Evolutionary conservation across 1,140 invertebrate genomes (phyloP), one percentile per base, ranked within the genome.

Genomic region (Leptinotarsa texana): DNA sequence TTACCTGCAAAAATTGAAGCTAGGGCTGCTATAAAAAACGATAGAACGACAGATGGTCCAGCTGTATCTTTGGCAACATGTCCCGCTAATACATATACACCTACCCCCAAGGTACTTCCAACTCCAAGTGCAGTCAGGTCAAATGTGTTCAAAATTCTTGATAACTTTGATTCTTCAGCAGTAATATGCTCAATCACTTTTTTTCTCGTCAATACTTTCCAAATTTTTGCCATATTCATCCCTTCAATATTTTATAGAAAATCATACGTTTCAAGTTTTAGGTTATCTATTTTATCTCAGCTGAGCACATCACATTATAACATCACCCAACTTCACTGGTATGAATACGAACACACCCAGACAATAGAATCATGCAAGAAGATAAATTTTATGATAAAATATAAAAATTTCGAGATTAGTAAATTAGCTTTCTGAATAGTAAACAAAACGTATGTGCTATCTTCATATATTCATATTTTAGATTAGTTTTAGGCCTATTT

Each of bases 71-170:
- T 91, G 24, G 94, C 92, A n/a, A 96, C 94, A 76, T 94, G 90
- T 13, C 95, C 95, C 18, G 93, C 93, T 24, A 96, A 84, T 8
- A 97, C 94, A 87, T 97, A 97, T 15, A 96, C 92, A 17, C 95
- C 95, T 27, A 96, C 92, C 4, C 95, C 95, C 13, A 97, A 84
- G 0, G 95, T 97, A 75, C 93, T 94, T 13, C 95, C 95, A 24
- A 97, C 91, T 57, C 94, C 94, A 2, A 96, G 83, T 1, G 92
- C 91, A 0, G 93, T 95, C 8, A 96, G 86, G 84, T 96, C 94
- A 62, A 93, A 85, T 0, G 92, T 90, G 3, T 89, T 90, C 11
- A 96, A 87, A 51, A 93, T 92, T 82, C 92, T 86, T 1, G 89
- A 88, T 3, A 95, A 84, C 65, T 88, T 83, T 2, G 90, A 88